Evolutionary conservation across 1,140 invertebrate species (phyloP), one percentile per base, ranked within the genome.

Genomic region (Leptonema lineaticorne): DNA sequence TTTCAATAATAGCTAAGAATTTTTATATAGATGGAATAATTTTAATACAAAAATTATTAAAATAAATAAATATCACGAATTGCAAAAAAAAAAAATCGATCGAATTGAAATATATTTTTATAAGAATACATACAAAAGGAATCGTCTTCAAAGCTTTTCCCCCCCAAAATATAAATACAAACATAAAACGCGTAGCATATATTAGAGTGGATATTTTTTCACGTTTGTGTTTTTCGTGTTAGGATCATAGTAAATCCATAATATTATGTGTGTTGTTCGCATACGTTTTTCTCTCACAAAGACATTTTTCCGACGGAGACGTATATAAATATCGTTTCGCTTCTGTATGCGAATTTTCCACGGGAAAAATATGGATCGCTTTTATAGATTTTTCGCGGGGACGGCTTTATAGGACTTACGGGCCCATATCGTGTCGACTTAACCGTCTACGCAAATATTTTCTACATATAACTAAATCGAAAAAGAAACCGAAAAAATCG

Each of bases 381-480:
- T 58, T 58, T 58, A 58, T 58, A 58, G 56, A 58, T 58, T 58
- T n/a, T 58, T 30, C n/a, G 26, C 28, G 56, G 16, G 16, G 18
- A 58, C n/a, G 56, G 28, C 48, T 58, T 58, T 58, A 28, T 53
- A 18, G 2, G 48, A 53, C 48, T 53, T 53, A 27, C 48, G 48
- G 48, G 37, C 24, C 48, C 48, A 24, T 53, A 53, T 53, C 48
- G 48, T 20, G 24, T 53, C 48, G 16, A 24, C 48, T 53, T 53
- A 53, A 53, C 48, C 48, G 48, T 11, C 20, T 22, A 53, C 37
- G 37, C 37, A 41, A 41, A 41, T 41, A 41, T 41, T 41, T 41
- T 41, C 16, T 41, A 41, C 3, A 41, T 41, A 41, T 41, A 41
- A 41, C 37, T 16, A 41, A 41, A 41, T 41, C 37, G 37, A 41